A percentile compares a stretch with the other conserved stretches of the same genome.
These are phyloP conservation scores for Haemorhous mexicanus DNA, from an alignment of 2,113 vertebrate genomes.

Conservation along the genomic window DNA sequence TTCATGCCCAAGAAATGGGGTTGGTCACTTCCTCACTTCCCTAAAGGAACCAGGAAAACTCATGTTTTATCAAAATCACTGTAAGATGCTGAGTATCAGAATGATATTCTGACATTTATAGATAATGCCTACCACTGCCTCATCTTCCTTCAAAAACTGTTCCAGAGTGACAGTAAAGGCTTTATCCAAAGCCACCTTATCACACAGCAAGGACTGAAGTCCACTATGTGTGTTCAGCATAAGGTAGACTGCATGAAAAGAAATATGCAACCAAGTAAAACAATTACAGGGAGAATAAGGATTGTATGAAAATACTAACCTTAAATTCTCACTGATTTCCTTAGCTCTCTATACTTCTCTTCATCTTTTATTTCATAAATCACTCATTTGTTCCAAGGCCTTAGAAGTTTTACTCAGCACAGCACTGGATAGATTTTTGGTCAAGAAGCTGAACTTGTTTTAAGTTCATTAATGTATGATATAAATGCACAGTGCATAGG, in stretches of 20 bases:
- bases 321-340: neutral
- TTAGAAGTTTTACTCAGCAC: neutral
- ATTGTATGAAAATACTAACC: neutral
- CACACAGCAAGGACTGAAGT: neutral
- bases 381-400: neutral
- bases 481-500: neutral
- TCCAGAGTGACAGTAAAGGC: neutral
- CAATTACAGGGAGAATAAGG: neutral
- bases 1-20: neutral
- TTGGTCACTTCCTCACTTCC: neutral
- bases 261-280: neutral
- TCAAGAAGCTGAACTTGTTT: neutral
- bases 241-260: neutral
- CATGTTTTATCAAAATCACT: neutral
- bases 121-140: neutral
- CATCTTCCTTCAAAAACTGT: neutral
- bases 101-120: neutral
- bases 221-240: accelerated
- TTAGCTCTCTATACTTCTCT: neutral
- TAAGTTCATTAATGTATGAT: neutral
- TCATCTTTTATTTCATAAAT: neutral
- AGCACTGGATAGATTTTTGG: neutral
- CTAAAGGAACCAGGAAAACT: neutral
- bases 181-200: neutral
- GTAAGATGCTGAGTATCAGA: neutral